Base-by-base conservation (phyloP, 2,797 vertebrate species). In the Leuciscus waleckii region DNA sequence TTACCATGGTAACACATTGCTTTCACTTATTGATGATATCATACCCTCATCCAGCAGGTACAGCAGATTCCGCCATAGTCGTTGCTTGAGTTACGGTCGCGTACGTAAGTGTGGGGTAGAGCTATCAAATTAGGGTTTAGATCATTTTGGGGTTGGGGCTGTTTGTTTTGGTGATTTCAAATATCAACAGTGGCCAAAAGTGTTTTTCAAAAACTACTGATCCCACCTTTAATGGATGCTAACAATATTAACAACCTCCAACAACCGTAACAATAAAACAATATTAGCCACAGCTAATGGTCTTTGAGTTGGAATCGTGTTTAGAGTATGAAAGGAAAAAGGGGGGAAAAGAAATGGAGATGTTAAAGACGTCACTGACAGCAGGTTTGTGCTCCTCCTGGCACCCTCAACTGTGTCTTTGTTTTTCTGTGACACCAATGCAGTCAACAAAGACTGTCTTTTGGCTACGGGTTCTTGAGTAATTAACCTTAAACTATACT, bases 401-500 rank as follows among this genome's bases (percentile, higher is more conserved):
- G 61, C 70, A n/a, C 70, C 21, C 13, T 46, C 32, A 41, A 68
- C 51, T 43, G 46, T 29, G 65, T 79, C 83, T 76, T 76, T 67
- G 51, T 86, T 74, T 67, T n/a, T 75, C 37, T 37, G 35, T 56
- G 63, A 58, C 35, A 82, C 67, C 69, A 29, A 74, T 6, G 39
- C 81, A 75, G 70, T 78, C 75, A 61, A 78, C 37, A 37, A 14
- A 61, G 51, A 61, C 14, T 61, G 54, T 77, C 35, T 58, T 77
- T 58, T 63, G 54, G 61, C 35, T 61, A 21, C 3, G 21, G 35
- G 75, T 65, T 71, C 56, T 49, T 87, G 86, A 74, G 73, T 91
- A 91, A 93, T 93, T 93, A 86, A 86, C 89, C 86, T 81, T 85
- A 89, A 90, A 87, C 86, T 63, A 82, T 63, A 73, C 88, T 68